phyloP scores from a whole-genome alignment of 2,113 vertebrate species.

The Monarcha castaneiventris region DNA sequence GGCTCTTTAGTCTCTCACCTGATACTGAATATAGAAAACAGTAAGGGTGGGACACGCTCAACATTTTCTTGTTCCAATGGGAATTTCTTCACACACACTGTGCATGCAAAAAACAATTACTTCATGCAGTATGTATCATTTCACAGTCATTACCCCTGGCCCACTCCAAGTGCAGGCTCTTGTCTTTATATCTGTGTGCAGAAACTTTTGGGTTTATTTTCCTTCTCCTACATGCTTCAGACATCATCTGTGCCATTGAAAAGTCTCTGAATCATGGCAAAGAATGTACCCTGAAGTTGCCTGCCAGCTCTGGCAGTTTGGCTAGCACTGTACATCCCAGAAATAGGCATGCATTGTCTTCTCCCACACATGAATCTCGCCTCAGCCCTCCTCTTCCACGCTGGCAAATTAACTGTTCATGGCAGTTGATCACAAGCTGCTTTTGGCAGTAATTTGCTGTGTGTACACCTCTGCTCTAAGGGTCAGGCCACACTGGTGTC shows the following conservation, averaged over 20 bases:
- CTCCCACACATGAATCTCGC: neutral
- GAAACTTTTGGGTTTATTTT: neutral
- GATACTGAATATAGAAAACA: neutral
- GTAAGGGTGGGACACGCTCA: fast-evolving
- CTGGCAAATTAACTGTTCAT: conserved; percentile 42
- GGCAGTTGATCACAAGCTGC: conserved; percentile 28
- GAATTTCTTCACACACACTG: neutral
- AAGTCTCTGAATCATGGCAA: neutral
- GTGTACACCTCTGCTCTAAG: conserved; percentile 35
- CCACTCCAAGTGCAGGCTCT: neutral
- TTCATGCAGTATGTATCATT: neutral
- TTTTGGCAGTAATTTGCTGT: conserved; percentile 57
- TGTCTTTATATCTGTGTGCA: neutral
- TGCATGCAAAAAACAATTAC: neutral
- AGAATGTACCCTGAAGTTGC: neutral
- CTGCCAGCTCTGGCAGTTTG: neutral
- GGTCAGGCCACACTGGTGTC: neutral
- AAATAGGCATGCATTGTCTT: neutral
- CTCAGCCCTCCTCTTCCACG: neutral
- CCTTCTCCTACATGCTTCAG: neutral
- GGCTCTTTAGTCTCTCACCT: neutral
- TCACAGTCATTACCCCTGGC: neutral
- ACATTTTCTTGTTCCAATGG: neutral
- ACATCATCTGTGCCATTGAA: neutral
- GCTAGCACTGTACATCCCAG: neutral